Evolutionary conservation across 2,113 vertebrate species (phyloP).

Genomic region (Donacobius atricapilla): DNA sequence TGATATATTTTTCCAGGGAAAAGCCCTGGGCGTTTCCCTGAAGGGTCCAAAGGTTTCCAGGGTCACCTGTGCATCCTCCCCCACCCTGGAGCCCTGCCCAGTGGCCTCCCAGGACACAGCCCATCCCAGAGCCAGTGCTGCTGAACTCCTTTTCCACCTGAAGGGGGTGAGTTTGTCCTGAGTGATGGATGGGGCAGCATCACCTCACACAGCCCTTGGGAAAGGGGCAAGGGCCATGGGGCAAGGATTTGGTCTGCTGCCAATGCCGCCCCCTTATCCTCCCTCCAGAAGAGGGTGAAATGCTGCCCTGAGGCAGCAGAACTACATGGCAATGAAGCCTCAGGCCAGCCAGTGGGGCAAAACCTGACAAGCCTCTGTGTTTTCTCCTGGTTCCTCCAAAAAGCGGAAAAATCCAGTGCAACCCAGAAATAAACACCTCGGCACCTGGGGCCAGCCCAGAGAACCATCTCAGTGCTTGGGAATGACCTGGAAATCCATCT

Average conservation of each 20-base stretch:
- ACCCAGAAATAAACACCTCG: background rate
- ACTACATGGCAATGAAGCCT: background rate
- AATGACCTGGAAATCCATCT: background rate
- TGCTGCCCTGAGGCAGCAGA: background rate
- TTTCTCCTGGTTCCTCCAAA: background rate
- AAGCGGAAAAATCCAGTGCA: background rate
- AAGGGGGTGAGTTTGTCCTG: no score
- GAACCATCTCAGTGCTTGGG: background rate
- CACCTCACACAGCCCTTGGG: background rate
- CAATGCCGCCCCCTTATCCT: background rate
- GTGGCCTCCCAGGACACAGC: background rate
- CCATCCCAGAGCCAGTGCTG: background rate
- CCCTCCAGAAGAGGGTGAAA: background rate
- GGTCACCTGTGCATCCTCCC: background rate
- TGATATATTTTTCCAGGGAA: background rate
- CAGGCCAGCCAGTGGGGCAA: rapidly evolving
- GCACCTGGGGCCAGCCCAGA: background rate
- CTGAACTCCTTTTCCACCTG: background rate
- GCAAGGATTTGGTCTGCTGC: background rate
- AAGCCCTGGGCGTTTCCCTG: background rate
- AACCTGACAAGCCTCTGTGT: rapidly evolving
- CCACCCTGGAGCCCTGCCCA: rapidly evolving
- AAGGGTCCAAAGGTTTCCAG: background rate
- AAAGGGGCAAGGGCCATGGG: background rate
- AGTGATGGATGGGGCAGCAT: background rate